A percentile compares a stretch with the other conserved stretches of the same genome.
Conservation (phyloP, 2,888 invertebrate genomes). For the Chrysopilus asiliformis region DNA sequence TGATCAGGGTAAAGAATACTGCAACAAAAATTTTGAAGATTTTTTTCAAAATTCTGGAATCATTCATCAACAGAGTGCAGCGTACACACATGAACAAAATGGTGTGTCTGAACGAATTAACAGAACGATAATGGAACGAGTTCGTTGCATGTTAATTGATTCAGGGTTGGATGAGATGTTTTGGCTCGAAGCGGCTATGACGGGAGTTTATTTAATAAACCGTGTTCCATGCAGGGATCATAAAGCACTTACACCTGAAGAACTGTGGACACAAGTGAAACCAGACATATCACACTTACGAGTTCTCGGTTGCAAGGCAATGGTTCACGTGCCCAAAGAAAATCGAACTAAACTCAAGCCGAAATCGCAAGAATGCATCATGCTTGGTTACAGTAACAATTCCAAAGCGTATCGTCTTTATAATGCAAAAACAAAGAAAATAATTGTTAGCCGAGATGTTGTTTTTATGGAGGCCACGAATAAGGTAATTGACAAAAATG, state of each 20-base stretch:
- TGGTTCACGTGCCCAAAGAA: conserved; percentile 14
- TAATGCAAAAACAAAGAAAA: neutral
- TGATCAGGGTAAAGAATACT: conserved; percentile 16
- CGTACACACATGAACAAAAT: conserved; percentile 17
- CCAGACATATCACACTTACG: conserved; percentile 11
- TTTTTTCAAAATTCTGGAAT: conserved; percentile 15
- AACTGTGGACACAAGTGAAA: conserved; percentile 10
- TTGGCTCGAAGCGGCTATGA: conserved; percentile 13
- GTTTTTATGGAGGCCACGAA: conserved; percentile 1
- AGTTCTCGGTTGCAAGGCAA: conserved; percentile 12
- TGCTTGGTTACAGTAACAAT: conserved; percentile 11
- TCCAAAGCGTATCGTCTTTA: conserved; percentile 11
- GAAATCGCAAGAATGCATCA: conserved; percentile 11
- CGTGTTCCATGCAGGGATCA: conserved; percentile 14
- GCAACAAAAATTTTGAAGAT: conserved; percentile 10
- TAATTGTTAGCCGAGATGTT: conserved; percentile 2
- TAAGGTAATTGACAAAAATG: too few relatives aligned
- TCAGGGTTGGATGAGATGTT: conserved; percentile 12
- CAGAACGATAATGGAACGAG: conserved; percentile 16
- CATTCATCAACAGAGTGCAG: conserved; percentile 15
- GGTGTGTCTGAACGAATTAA: conserved; percentile 17
- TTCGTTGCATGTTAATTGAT: conserved; percentile 17
- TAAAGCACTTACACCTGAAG: conserved; percentile 10
- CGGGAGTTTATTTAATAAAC: conserved; percentile 14
- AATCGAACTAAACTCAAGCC: conserved; percentile 11